These are phyloP conservation scores for Xanthorhoe designata DNA, from an alignment of 2,888 invertebrate genomes.

Conservation along the genomic window DNA sequence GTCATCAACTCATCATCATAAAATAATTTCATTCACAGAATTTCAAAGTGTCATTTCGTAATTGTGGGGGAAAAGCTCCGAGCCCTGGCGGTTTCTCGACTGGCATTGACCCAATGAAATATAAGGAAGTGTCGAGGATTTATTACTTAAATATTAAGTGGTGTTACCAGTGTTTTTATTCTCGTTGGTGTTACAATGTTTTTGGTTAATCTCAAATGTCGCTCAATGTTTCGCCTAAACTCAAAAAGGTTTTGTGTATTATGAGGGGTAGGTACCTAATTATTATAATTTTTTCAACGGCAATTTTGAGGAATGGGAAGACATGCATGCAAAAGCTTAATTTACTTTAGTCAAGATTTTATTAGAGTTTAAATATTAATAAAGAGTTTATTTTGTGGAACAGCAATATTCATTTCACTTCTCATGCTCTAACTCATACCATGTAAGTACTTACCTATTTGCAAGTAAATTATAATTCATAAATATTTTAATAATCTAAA, in stretches of 20 bases:
- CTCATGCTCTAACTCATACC: no score
- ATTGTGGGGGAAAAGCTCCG: conserved; percentile 5
- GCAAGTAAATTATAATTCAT: no score
- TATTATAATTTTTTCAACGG: not conserved
- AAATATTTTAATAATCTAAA: no score
- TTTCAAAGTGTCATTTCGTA: conserved; percentile 31
- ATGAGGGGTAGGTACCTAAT: no score
- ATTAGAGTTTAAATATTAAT: not conserved
- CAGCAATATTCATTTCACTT: not conserved
- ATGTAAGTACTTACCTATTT: no score
- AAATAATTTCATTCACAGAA: conserved; percentile 39
- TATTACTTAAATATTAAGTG: not conserved
- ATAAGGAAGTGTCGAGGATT: not conserved
- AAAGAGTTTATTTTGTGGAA: not conserved
- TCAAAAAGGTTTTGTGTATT: not conserved
- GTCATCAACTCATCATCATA: conserved; percentile 37
- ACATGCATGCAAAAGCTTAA: not conserved
- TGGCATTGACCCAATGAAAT: conserved; percentile 1
- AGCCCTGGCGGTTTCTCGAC: conserved; percentile 5
- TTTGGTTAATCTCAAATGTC: no score
- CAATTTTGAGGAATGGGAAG: not conserved
- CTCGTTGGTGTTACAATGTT: no score
- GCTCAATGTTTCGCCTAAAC: no score
- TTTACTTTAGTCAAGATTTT: no score
- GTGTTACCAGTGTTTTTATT: not conserved